Conservation (phyloP, 2,888 invertebrate genomes). For the Celastrina argiolus region DNA sequence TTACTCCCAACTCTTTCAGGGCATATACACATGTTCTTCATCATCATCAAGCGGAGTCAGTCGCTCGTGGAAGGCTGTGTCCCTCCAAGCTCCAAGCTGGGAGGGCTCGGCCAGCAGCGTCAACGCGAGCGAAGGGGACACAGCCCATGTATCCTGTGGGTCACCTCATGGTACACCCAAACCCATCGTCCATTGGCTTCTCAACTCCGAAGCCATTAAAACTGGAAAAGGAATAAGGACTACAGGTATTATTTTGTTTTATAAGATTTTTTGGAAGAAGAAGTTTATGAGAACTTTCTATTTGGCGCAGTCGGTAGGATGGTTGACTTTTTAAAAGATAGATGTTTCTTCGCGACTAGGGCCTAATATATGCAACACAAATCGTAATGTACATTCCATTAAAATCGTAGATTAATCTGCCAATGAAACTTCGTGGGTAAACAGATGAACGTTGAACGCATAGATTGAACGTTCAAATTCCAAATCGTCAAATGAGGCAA, state of each 20-base stretch:
- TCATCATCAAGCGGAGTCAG: constrained; percentile 83
- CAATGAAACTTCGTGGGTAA: background rate
- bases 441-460: background rate
- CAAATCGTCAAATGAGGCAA: constrained; percentile 23
- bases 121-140: constrained; percentile 72
- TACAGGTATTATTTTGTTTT: constrained; percentile 42
- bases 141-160: constrained; percentile 71
- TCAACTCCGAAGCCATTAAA: constrained; percentile 86
- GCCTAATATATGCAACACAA: no score
- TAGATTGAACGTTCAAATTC: background rate
- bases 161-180: constrained; percentile 83
- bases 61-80: constrained; percentile 63
- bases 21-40: constrained; percentile 88
- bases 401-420: background rate
- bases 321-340: no score
- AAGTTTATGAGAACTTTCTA: background rate
- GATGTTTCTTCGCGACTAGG: no score
- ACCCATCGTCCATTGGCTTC: constrained; percentile 89
- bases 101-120: constrained; percentile 71
- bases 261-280: background rate
- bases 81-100: constrained; percentile 68
- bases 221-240: constrained; percentile 52
- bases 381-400: no score
- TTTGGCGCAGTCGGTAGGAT: background rate
- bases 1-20: constrained; percentile 61